Base-by-base conservation (phyloP, 1,140 invertebrate species). In the Neodiprion lecontei region DNA sequence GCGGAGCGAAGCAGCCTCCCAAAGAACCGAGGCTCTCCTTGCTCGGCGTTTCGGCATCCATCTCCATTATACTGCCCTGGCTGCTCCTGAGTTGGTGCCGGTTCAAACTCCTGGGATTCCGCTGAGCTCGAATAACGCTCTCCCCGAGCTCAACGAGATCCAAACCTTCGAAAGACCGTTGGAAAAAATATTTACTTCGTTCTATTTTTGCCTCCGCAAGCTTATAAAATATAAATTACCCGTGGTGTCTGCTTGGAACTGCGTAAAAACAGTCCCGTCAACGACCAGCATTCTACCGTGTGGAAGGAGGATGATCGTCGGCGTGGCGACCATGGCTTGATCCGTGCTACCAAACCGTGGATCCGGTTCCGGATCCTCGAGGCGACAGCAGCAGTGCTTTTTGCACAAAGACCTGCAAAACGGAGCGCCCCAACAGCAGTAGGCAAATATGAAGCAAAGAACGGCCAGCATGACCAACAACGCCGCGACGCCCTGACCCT, bases 351-450 rank as follows among this genome's bases (percentile, higher is more conserved):
- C 78, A 69, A 82, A 80, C 10, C 83, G 69, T n/a, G 79, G 72
- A 17, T 82, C 84, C 21, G 80, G 74, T 10, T 82, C 83, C 1
- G 85, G 83, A 77, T 89, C 85, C 66, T 88, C 86, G 17, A 88
- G 77, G 1, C 82, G 81, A 76, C 88, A 89, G 66, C 86, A 88
- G 69, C 90, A 88, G 72, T 89, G 85, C 73, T 86, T 83, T 75
- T 89, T 83, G 75, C 90, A 90, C 4, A 91, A 79, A 0, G 85
- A 82, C 48, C 90, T 81, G 53, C 90, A 90, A 72, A 90, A 90
- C 1, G 90, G 90, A 5, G 90, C 89, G 3, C 91, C 90, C 86
- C 90, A 92, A 78, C 91, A 91, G 79, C 91, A 91, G 75, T 91
- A 92, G 14, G 90, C 85, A 17, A 91, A 85, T 70, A 91, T 91